These are phyloP conservation scores for human (Homo sapiens) DNA, from an alignment of 2,113 vertebrate species.

Conservation along the genomic window GRCh38 chr2:77964001-77964500, in stretches of 20 bases:
- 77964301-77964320: conserved; percentile 49
- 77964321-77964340: conserved; percentile 47
- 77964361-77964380: conserved; percentile 60
- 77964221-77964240: neutral
- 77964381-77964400: conserved; percentile 55
- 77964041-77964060: neutral
- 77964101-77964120: neutral
- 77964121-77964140: neutral
- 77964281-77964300: conserved; percentile 62
- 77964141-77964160: neutral
- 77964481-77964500: conserved; percentile 40
- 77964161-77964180: neutral
- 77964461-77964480: conserved; percentile 57
- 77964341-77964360: conserved; percentile 62
- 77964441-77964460: conserved; percentile 41
- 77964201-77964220: neutral
- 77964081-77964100: neutral
- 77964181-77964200: neutral
- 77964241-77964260: conserved; percentile 14
- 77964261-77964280: conserved; percentile 22
- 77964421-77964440: conserved; percentile 68
- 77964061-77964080: neutral
- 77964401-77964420: neutral
- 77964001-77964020: neutral
- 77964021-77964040: neutral